Conservation (phyloP, 2,797 vertebrate species). For the Chrysolophus pictus region DNA sequence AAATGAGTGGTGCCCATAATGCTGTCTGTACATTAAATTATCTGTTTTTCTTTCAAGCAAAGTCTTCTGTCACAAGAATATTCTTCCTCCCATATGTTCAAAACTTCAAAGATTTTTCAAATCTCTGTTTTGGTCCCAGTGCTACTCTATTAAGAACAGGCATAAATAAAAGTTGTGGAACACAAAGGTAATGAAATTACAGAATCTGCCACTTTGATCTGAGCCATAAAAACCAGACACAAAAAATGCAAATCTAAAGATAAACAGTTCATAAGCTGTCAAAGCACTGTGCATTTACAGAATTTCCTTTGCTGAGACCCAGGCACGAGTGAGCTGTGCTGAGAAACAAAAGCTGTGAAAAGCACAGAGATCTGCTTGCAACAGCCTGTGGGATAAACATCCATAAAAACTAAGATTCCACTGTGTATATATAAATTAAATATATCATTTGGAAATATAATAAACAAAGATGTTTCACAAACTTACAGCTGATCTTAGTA, state of each 20-base stretch:
- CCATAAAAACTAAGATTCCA: neutral
- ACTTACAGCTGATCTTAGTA: neutral
- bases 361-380: neutral
- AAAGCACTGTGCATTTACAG: constrained; percentile 9
- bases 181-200: constrained; percentile 54
- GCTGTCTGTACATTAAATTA: neutral
- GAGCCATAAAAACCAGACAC: constrained; percentile 32
- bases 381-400: constrained; percentile 47
- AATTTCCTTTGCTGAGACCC: constrained; percentile 3
- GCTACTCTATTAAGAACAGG: constrained; percentile 41
- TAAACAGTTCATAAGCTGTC: constrained; percentile 8
- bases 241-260: constrained; percentile 9
- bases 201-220: constrained; percentile 36
- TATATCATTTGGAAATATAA: neutral
- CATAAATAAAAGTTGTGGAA: constrained; percentile 12
- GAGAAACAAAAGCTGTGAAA: constrained; percentile 17
- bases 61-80: neutral
- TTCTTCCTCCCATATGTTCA: constrained; percentile 25
- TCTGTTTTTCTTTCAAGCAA: constrained; percentile 1
- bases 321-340: neutral
- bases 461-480: constrained; percentile 11
- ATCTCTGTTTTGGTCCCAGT: neutral
- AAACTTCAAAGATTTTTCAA: constrained; percentile 54
- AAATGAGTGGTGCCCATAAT: neutral
- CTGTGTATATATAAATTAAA: constrained; percentile 23